Base-by-base conservation (phyloP, 2,113 vertebrate genomes). In the Sylvietta virens region DNA sequence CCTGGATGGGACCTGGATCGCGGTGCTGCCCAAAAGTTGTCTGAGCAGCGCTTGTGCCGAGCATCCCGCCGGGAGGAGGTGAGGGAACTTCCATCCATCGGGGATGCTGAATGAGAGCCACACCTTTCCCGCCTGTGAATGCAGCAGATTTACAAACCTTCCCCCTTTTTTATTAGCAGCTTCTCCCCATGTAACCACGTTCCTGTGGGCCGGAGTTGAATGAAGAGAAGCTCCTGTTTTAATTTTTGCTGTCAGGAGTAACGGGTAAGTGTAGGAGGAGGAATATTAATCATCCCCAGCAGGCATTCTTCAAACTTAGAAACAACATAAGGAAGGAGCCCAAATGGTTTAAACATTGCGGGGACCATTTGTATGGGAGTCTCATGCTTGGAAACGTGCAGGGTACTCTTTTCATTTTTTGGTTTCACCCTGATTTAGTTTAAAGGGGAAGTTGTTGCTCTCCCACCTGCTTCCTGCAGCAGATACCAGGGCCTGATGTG, bases 171-270 rank as follows among this genome's bases (percentile, higher is more conserved):
- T 60, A 73, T 88, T 57, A 93, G 93, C 86, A 79, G 64, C 78
- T 70, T 91, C 72, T 95, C 70, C 70, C 93, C 15, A 17, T 81
- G 87, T 62, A 83, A 54, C 81, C 95, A 40, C 11, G 13, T 96
- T 93, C 90, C 88, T 67, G 72, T 76, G 97, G 95, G 94, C 27
- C 65, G 90, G 19, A 64, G 74, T 95, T 94, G 92, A 95, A 93
- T 96, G 95, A 91, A 97, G 92, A 92, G 96, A 92, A 77, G 92
- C 94, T 87, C 61, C 90, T 90, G 92, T 61, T 94, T 96, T 91
- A 96, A 94, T 94, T 96, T 97, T 93, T 73, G 91, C 96, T 95
- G 80, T 97, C 94, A 91, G 96, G 97, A 96, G 95, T 81, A 91
- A 87, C 47, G 93, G 88, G 93, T 78, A 73, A 86, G 92, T 87